These are phyloP conservation scores for Lerista edwardsae DNA, from an alignment of 2,797 vertebrate species.

Conservation along the genomic window DNA sequence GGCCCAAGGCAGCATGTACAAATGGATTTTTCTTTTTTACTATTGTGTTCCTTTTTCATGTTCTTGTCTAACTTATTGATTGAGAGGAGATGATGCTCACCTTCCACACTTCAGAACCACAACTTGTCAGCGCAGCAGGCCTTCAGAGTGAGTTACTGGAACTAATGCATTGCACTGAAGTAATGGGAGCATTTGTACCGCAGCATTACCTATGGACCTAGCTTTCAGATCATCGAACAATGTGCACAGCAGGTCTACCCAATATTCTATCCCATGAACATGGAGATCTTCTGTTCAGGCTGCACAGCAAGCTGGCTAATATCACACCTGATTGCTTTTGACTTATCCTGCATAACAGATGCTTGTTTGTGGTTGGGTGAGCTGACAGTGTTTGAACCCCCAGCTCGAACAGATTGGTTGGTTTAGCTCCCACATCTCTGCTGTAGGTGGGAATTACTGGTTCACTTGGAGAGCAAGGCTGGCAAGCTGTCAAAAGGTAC, in stretches of 20 bases:
- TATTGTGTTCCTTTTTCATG: background rate
- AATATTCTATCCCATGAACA: background rate
- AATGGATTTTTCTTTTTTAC: constrained; percentile 19
- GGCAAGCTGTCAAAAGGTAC: background rate
- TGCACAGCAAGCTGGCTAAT: background rate
- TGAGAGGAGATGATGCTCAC: constrained; percentile 2
- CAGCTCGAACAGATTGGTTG: background rate
- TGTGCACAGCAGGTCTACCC: background rate
- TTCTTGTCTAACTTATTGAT: constrained; percentile 37
- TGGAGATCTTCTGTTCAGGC: constrained; percentile 9
- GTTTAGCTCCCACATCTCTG: background rate
- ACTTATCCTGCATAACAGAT: background rate
- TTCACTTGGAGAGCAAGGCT: background rate
- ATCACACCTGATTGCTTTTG: constrained; percentile 27
- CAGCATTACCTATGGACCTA: background rate
- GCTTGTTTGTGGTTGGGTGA: background rate
- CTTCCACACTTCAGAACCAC: constrained; percentile 6
- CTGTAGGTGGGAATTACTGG: background rate
- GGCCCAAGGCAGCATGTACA: background rate
- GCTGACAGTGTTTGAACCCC: background rate
- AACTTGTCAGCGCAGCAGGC: constrained; percentile 25
- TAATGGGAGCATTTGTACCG: background rate
- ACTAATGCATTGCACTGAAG: background rate
- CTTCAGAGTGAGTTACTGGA: constrained; percentile 6
- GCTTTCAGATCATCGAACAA: constrained; percentile 9